phyloP scores from a whole-genome alignment of 2,888 invertebrate genomes.

The Griposia aprilina region DNA sequence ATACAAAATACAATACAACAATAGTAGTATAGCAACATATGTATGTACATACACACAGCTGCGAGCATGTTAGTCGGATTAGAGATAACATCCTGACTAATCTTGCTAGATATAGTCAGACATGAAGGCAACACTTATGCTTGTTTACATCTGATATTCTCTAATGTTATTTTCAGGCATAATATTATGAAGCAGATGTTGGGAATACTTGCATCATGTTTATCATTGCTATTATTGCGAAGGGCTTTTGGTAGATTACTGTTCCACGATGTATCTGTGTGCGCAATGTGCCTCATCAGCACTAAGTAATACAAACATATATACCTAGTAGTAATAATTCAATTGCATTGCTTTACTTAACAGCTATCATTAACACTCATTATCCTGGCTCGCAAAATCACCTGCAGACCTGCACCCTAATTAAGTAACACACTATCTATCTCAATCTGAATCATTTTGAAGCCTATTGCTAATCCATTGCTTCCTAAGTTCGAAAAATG shows the following conservation, averaged over 20 bases:
- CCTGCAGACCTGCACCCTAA: background rate
- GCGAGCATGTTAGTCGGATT: constrained; percentile 24
- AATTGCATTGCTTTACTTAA: background rate
- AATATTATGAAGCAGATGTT: background rate
- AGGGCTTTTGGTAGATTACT: background rate
- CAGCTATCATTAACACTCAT: background rate
- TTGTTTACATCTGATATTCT: background rate
- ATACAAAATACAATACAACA: background rate
- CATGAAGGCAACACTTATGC: background rate
- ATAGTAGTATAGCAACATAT: background rate
- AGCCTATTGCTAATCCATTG: too few species aligned
- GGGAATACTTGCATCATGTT: background rate
- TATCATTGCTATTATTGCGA: background rate
- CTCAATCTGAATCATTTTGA: too few species aligned
- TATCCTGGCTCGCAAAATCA: background rate
- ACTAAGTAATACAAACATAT: background rate
- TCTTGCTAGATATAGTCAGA: constrained; percentile 4
- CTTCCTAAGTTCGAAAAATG: too few species aligned
- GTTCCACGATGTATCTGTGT: background rate
- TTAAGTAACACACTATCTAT: too few species aligned
- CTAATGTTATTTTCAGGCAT: background rate
- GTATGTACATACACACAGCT: background rate
- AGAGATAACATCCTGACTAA: constrained; percentile 25
- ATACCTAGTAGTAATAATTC: too few species aligned
- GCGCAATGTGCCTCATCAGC: background rate